phyloP scores from a whole-genome alignment of 2,797 vertebrate genomes.

The Sphenopsis melanotis region DNA sequence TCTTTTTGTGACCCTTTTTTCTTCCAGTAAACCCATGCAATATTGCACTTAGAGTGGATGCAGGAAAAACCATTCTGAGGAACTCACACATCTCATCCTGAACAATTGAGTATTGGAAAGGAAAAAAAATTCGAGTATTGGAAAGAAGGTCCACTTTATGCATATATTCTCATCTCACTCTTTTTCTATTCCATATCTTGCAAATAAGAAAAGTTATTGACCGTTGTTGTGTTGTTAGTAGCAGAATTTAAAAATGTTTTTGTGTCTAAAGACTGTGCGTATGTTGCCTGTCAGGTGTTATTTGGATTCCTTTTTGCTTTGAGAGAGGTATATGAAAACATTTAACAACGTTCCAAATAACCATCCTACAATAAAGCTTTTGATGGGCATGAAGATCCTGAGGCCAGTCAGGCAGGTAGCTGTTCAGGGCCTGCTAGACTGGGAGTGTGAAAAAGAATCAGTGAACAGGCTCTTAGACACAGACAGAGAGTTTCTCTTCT shows the following conservation, averaged over 20 bases:
- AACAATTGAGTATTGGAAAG: not conserved
- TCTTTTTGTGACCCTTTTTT: not conserved
- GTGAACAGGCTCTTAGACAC: not conserved
- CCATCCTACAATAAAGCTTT: not conserved
- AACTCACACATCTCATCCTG: not conserved
- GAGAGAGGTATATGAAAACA: not conserved
- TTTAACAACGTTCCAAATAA: not conserved
- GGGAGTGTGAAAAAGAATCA: not conserved
- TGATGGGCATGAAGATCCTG: not conserved
- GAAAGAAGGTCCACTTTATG: not conserved
- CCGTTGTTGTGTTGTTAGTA: not conserved
- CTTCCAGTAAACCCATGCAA: not conserved
- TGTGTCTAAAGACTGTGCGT: not conserved
- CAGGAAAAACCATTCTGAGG: not conserved
- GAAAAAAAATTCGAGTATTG: not conserved
- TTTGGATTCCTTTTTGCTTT: not conserved
- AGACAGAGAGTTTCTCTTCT: not conserved
- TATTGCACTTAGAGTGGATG: not conserved
- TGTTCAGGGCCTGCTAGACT: not conserved
- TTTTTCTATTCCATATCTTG: not conserved
- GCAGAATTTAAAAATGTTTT: not conserved
- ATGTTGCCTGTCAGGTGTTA: not conserved
- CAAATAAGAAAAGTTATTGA: not conserved
- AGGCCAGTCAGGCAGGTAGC: not conserved
- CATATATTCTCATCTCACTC: not conserved